Conservation (phyloP, 2,113 vertebrate species). For the Tympanuchus pallidicinctus region DNA sequence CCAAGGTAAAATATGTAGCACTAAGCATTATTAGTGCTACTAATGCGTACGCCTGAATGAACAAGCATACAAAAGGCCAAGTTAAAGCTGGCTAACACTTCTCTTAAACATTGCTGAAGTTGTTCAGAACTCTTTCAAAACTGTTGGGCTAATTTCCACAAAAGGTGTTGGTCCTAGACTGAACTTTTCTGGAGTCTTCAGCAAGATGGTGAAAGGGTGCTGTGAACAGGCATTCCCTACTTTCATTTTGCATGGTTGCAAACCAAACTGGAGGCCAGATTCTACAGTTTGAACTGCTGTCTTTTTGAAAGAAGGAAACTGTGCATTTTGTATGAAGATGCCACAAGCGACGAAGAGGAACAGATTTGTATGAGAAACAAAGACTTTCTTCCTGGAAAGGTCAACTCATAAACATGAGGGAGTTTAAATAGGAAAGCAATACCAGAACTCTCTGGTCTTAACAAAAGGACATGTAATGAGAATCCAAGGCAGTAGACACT, state of each 20-base stretch:
- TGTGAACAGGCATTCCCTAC: neutral
- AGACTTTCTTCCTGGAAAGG: neutral
- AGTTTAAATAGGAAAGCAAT: neutral
- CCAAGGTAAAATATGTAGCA: neutral
- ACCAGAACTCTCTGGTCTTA: neutral
- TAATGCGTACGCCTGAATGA: neutral
- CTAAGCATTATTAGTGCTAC: neutral
- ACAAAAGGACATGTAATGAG: neutral
- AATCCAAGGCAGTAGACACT: neutral
- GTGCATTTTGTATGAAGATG: neutral
- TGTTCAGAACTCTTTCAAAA: neutral
- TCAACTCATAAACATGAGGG: neutral
- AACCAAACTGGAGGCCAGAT: neutral
- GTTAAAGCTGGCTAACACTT: neutral
- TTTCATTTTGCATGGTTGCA: neutral
- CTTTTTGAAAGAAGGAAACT: neutral
- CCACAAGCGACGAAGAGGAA: neutral
- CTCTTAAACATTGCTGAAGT: neutral
- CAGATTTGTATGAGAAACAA: neutral
- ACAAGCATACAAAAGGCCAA: neutral
- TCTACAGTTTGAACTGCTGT: neutral
- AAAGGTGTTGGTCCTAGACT: neutral
- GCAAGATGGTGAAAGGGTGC: neutral
- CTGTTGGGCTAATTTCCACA: neutral
- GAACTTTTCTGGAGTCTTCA: neutral